Conservation (phyloP, 2,888 invertebrate genomes). For the Villa cingulata region DNA sequence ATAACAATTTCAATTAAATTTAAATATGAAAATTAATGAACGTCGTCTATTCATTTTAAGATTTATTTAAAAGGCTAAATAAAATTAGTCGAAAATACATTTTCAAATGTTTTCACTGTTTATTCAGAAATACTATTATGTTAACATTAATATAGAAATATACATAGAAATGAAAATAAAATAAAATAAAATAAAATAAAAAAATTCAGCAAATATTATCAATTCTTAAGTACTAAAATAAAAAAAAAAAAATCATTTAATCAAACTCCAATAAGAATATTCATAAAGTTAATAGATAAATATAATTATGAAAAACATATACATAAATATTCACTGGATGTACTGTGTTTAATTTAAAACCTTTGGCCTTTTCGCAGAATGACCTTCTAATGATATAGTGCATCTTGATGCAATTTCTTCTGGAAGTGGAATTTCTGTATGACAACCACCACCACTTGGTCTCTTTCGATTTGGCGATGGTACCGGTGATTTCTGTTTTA, state of each 20-base stretch:
- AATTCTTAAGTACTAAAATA: not conserved
- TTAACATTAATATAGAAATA: no score
- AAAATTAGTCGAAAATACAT: no score
- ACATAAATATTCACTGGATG: no score
- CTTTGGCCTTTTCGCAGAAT: slow-evolving; percentile 32
- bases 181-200: not conserved
- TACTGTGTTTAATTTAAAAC: slow-evolving; percentile 18
- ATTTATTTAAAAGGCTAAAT: no score
- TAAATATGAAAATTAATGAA: no score
- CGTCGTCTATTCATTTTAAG: no score
- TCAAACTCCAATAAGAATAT: not conserved
- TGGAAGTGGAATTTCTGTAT: slow-evolving; percentile 10
- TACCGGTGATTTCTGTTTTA: slow-evolving; percentile 68
- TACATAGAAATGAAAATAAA: no score
- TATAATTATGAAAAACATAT: no score
- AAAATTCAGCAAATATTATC: not conserved
- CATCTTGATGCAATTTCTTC: slow-evolving; percentile 32
- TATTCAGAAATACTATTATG: no score
- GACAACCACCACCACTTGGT: slow-evolving; percentile 23
- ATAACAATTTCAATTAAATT: no score
- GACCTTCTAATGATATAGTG: slow-evolving; percentile 34
- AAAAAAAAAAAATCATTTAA: not conserved
- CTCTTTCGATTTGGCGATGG: slow-evolving; percentile 36
- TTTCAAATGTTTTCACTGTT: no score
- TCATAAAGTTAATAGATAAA: not conserved